Evolutionary conservation across 2,888 invertebrate species (phyloP), one percentile per base, ranked within the genome.

Genomic region (Hemistola chrysoprasaria): DNA sequence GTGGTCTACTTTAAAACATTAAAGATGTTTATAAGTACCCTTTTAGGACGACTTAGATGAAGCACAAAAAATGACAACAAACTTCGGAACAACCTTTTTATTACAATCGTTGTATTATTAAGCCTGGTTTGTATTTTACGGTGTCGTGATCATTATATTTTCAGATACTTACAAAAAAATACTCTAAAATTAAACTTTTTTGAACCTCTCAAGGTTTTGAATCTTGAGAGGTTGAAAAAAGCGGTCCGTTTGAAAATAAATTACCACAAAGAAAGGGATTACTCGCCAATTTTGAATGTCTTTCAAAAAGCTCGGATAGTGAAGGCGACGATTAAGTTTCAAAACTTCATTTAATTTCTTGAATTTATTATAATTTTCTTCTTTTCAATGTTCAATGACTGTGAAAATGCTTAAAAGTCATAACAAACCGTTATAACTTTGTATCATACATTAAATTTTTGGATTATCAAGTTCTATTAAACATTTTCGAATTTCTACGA

Each of bases 191-290:
- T 62, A 59, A 67, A n/a, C n/a, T n/a, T n/a, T n/a, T n/a, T n/a
- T n/a, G n/a, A n/a, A n/a, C n/a, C n/a, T 66, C 59, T 62, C 56
- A 58, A 62, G 54, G 42, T 40, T 47, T 36, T 29, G 9, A n/a
- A n/a, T n/a, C n/a, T n/a, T n/a, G 35, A 39, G 53, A 47, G 59
- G 61, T 62, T 50, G 58, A 50, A 57, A 61, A 60, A 53, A 61
- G 45, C 51, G 58, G 47, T 56, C 56, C 55, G 51, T 66, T 68
- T 51, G 49, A 48, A 65, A 65, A 65, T 69, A 65, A 71, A 65
- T 69, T 69, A 59, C 56, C 56, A 50, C 61, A 59, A 62, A 64
- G 63, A 62, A 70, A 67, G 60, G 65, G 61, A 71, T 71, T 67
- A 71, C 56, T 64, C 61, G 50, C 53, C 65, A 66, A 71, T 67